phyloP scores from a whole-genome alignment of 2,888 invertebrate genomes.

The Phaonia tiefii region DNA sequence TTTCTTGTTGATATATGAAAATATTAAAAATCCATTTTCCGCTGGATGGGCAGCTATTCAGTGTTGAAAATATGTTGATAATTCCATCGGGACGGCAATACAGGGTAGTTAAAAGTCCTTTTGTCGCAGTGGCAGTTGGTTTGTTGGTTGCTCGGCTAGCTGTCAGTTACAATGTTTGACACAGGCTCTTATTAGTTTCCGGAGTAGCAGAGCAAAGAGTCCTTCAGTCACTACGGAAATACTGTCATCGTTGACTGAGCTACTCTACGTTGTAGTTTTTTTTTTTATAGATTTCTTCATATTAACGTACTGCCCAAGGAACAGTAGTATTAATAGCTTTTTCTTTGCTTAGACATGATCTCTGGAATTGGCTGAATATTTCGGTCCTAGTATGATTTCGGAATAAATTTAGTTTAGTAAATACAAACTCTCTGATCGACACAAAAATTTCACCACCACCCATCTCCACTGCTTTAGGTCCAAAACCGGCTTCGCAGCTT shows the following conservation, averaged over 20 bases:
- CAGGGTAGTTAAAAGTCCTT: conserved; percentile 39
- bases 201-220: background rate
- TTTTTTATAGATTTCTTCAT: no score
- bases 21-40: conserved; percentile 80
- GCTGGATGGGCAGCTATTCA: conserved; percentile 79
- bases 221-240: background rate
- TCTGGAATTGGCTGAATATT: no score
- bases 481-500: no score
- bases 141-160: background rate
- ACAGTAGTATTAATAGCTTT: no score
- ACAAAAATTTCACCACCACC: no score
- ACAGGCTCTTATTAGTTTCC: background rate
- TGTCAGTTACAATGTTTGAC: background rate
- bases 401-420: no score
- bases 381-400: no score
- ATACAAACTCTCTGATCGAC: no score
- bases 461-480: no score
- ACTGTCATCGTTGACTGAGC: background rate
- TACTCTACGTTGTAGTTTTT: background rate
- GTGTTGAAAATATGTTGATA: conserved; percentile 75
- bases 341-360: no score
- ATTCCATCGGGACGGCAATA: conserved; percentile 43
- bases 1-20: conserved; percentile 65
- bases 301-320: no score
- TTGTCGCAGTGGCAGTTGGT: conserved; percentile 48